These are phyloP conservation scores for Cebus imitator DNA, from an alignment of 2,113 vertebrate genomes.

Conservation along the genomic window DNA sequence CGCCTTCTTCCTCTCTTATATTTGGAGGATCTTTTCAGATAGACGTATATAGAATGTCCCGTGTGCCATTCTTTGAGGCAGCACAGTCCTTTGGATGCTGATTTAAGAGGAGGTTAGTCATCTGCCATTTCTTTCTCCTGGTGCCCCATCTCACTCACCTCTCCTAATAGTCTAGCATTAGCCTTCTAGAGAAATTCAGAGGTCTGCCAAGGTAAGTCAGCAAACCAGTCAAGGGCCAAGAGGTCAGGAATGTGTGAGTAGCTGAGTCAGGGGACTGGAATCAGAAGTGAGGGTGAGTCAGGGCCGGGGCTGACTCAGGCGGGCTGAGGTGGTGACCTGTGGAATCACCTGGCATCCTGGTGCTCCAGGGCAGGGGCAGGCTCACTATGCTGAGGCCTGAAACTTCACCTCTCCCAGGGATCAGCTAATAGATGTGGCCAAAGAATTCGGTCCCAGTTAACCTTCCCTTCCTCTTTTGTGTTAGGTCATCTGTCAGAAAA, in stretches of 20 bases:
- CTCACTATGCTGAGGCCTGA: background rate
- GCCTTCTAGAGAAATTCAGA: slow-evolving; percentile 10
- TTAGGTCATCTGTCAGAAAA: slow-evolving; percentile 6
- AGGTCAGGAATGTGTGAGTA: background rate
- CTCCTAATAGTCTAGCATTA: background rate
- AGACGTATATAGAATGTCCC: background rate
- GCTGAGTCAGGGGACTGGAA: slow-evolving; percentile 48
- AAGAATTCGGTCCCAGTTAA: background rate
- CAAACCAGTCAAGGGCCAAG: background rate
- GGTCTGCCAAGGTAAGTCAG: slow-evolving; percentile 13
- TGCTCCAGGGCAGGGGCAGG: background rate
- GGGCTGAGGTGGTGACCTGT: background rate
- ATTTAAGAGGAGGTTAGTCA: background rate
- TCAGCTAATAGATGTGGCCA: background rate
- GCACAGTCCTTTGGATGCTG: background rate
- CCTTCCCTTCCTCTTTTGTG: background rate
- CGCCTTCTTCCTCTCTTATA: background rate
- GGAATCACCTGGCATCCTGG: background rate
- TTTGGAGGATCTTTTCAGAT: background rate
- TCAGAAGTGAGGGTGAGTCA: slow-evolving; percentile 9
- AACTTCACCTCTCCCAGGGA: background rate
- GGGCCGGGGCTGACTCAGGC: background rate
- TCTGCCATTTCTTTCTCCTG: background rate
- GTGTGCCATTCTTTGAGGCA: background rate
- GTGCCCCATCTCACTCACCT: background rate